Conservation (phyloP, 2,113 vertebrate genomes). For the human (Homo sapiens) region DNA sequence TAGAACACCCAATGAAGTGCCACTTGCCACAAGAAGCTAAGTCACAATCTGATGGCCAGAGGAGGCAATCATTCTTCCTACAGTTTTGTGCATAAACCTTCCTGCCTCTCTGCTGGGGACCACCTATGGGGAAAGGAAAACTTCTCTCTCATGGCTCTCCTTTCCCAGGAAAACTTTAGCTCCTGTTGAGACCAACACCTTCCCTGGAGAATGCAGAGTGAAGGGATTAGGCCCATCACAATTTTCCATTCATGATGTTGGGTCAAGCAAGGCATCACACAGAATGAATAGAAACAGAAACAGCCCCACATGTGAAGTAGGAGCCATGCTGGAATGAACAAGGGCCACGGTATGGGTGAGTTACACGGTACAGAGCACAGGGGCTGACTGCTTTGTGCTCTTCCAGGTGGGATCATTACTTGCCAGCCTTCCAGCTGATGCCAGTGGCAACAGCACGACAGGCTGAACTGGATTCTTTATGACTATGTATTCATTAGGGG, state of each 20-base stretch:
- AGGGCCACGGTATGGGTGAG: neutral
- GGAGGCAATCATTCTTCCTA: neutral
- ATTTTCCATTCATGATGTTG: neutral
- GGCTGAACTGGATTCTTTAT: neutral
- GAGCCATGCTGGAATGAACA: rapidly evolving
- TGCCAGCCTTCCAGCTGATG: neutral
- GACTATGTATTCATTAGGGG: neutral
- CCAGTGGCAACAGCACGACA: neutral
- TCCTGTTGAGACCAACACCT: neutral
- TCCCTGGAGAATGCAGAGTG: neutral
- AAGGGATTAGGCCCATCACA: neutral
- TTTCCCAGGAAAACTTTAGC: neutral
- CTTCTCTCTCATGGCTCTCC: neutral
- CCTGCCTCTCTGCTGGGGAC: neutral
- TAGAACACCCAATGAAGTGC: neutral
- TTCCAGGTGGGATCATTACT: neutral
- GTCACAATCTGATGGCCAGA: neutral
- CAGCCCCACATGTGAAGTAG: neutral
- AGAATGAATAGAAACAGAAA: too few relatives aligned
- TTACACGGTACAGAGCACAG: rapidly evolving
- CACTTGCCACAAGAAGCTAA: neutral
- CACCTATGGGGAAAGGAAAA: neutral
- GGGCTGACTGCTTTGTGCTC: neutral
- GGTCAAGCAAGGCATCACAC: neutral
- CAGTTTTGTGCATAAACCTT: neutral